Base-by-base conservation (phyloP, 2,113 vertebrate species). In the Ptilorrhoa leucosticta region DNA sequence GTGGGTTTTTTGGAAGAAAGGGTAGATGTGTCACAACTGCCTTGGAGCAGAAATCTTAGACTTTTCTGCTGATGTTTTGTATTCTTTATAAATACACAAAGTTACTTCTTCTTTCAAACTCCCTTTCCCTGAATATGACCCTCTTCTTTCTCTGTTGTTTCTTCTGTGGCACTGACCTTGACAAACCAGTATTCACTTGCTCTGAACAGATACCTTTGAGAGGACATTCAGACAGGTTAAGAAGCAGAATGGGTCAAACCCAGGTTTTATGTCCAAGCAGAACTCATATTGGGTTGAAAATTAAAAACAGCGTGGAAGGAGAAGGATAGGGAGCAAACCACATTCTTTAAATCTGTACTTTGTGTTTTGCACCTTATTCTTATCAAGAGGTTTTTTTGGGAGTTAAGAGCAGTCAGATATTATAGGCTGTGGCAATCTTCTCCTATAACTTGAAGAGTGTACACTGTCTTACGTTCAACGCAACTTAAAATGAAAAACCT, bases 21-120 rank as follows among this genome's bases (percentile, higher is more conserved):
- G 31, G 15, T 47, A 11, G 18, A 60, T 0, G 0, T 61, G n/a
- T 56, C 68, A 60, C 12, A 72, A 83, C 16, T 47, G 24, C 22
- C 19, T 80, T 39, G 19, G 22, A 56, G 28, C 22, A 48, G 27
- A 56, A 64, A 23, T 48, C 22, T 42, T 48, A 42, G 10, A 18
- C 42, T 26, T 53, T 83, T 73, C 76, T 80, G 17, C 11, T 83
- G 42, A 15, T 61, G 16, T 5, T 90, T 33, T 65, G 30, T 85
- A 1, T 69, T 88, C n/a, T 72, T 26, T 83, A 6, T 45, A 69
- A 18, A 22, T n/a, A 16, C 13, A 22, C 11, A 7, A 70, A 45
- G 2, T 86, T 72, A 15, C 15, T 57, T 70, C 13, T 15, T 78
- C 64, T 88, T 47, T 79, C 61, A 64, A 58, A 35, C 28, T 76